phyloP scores from a whole-genome alignment of 2,888 invertebrate genomes.

The Malachius bipustulatus region DNA sequence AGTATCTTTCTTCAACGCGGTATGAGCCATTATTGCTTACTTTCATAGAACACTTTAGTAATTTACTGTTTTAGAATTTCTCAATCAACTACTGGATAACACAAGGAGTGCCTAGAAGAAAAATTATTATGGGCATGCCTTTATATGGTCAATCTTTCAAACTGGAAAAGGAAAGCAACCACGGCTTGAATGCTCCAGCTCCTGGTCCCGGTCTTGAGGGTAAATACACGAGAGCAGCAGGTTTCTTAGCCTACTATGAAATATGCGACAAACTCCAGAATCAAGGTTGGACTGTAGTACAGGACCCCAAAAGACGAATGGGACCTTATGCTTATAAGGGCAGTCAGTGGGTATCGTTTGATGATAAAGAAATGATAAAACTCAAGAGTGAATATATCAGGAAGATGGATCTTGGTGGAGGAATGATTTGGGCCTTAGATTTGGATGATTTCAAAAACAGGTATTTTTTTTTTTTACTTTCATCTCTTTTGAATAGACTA shows the following conservation, averaged over 20 bases:
- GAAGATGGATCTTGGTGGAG: constrained; percentile 67
- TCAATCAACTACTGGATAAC: constrained; percentile 83
- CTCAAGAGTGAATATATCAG: constrained; percentile 70
- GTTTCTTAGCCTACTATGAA: constrained; percentile 83
- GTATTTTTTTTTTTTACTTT: constrained; percentile 11
- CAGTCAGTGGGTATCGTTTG: constrained; percentile 86
- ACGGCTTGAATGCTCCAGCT: constrained; percentile 64
- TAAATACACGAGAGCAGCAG: constrained; percentile 74
- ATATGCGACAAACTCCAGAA: constrained; percentile 72
- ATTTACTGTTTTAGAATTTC: constrained; percentile 50
- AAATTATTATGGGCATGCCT: constrained; percentile 81
- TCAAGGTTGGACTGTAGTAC: constrained; percentile 68
- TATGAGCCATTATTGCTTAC: constrained; percentile 28
- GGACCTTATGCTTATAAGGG: constrained; percentile 82
- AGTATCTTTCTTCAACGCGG: constrained; percentile 69
- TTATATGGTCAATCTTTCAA: constrained; percentile 81
- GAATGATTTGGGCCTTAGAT: constrained; percentile 86
- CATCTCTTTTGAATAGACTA: too few relatives aligned
- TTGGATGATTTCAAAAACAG: constrained; percentile 70
- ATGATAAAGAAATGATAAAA: constrained; percentile 67
- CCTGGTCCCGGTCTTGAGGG: constrained; percentile 70
- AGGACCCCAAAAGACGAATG: constrained; percentile 65
- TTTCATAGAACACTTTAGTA: neutral
- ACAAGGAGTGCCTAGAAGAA: constrained; percentile 69
- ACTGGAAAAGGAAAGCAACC: constrained; percentile 44